A percentile compares a stretch with the other conserved stretches of the same genome.
phyloP scores from a whole-genome alignment of 2,888 invertebrate species.

The Sabatieria punctata region DNA sequence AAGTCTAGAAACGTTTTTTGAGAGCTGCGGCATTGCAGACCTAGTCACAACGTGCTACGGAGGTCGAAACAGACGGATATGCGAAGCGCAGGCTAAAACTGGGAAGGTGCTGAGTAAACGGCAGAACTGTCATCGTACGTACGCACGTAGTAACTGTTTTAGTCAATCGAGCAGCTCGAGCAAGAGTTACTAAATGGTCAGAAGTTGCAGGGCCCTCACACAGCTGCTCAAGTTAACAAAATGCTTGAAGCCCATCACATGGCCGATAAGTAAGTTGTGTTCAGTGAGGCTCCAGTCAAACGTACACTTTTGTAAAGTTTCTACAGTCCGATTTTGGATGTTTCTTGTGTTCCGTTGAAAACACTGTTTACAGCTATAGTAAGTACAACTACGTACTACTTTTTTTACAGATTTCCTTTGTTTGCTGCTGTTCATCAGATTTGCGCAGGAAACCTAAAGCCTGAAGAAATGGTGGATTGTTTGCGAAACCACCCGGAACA shows the following conservation, averaged over 20 bases:
- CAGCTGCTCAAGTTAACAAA: constrained; percentile 86
- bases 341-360: too few species aligned
- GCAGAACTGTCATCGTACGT: not conserved
- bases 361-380: too few species aligned
- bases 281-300: too few species aligned
- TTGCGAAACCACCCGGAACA: constrained; percentile 89
- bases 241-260: constrained; percentile 69
- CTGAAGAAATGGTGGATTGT: constrained; percentile 67
- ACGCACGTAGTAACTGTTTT: constrained; percentile 8
- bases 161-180: constrained; percentile 67
- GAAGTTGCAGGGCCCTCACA: constrained; percentile 89
- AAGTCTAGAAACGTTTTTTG: constrained; percentile 81
- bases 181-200: constrained; percentile 92
- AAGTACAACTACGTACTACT: too few species aligned
- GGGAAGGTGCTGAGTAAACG: constrained; percentile 48
- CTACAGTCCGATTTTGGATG: too few species aligned
- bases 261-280: constrained; percentile 54
- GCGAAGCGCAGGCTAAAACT: constrained; percentile 81
- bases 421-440: constrained; percentile 89
- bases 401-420: constrained; percentile 68
- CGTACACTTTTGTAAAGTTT: too few species aligned
- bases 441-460: constrained; percentile 61
- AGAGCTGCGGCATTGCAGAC: constrained; percentile 96
- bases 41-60: constrained; percentile 95
- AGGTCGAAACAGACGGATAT: constrained; percentile 81